Base-by-base conservation (phyloP, 2,888 invertebrate genomes). In the Torymus aiolomorphi region DNA sequence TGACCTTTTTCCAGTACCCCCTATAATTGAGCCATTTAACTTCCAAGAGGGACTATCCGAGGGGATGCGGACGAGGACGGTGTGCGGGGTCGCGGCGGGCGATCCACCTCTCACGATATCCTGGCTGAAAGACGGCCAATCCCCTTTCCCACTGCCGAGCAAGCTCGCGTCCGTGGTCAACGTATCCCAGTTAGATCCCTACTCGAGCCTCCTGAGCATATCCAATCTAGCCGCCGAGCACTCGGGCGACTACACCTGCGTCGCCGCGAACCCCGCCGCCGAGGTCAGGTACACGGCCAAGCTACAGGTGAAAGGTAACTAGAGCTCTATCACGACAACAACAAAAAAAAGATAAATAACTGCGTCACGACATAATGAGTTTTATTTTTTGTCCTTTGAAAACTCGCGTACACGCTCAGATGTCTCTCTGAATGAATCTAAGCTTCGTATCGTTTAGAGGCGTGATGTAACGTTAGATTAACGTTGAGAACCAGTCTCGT, bases 11-110 rank as follows among this genome's bases (percentile, higher is more conserved):
- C 90, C 94, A 95, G 95, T 95, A 93, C 95, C 95, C 92, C 95
- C 95, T 92, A 94, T 94, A 92, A 95, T 95, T 93, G 95, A 95
- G 93, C 95, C 95, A 92, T 95, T 95, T 94, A 93, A 93, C 92
- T 95, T 95, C 92, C 94, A 95, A 94, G 95, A 95, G 92, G 95
- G 95, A 91, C 93, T 95, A 90, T 94, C 94, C 90, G 95, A 95
- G 92, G 95, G 95, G 91, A 95, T 95, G 94, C 93, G 95, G 91
- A 95, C 95, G 86, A 94, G 95, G 91, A 94, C 95, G 90, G 94
- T 95, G 90, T 95, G 95, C 92, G 95, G 95, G 90, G 95, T 95
- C 89, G 94, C 94, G 91, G 93, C 94, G 88, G 95, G 96, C 87
- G 96, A 96, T 92, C 94, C 94, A 87, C 96, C 96, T 85, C 92